Percentiles rank a stretch among this genome's conserved stretches.
Evolutionary conservation across 2,888 invertebrate genomes (phyloP).

Genomic region (Seira ritae): DNA sequence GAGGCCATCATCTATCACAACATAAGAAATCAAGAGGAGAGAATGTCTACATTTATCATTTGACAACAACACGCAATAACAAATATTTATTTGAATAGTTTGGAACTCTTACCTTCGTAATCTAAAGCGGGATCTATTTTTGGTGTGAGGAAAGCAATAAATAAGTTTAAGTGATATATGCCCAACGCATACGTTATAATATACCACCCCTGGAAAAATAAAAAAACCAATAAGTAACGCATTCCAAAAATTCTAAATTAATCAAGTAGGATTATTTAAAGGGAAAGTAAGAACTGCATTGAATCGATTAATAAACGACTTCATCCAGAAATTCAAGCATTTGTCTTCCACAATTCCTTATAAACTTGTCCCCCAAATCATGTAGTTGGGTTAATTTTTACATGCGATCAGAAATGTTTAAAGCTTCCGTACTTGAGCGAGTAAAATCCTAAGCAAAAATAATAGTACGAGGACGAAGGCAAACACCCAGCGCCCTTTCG

Average conservation of each 20-base stretch:
- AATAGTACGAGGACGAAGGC: slow-evolving; percentile 82
- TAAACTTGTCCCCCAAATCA: too few relatives aligned
- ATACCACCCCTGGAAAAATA: slow-evolving; percentile 94
- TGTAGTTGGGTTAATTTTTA: too few relatives aligned
- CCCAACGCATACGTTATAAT: slow-evolving; percentile 99
- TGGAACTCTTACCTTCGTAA: slow-evolving; percentile 87
- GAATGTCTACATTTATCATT: too few relatives aligned
- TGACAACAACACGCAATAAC: too few relatives aligned
- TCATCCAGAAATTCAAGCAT: too few relatives aligned
- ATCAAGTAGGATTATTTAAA: too few relatives aligned
- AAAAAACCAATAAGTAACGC: slow-evolving; percentile 57
- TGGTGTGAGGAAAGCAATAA: slow-evolving; percentile 99
- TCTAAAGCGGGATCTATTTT: slow-evolving; percentile 99
- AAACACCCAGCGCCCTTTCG: slow-evolving; percentile 86
- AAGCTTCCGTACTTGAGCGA: slow-evolving; percentile 85
- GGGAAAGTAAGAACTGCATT: too few relatives aligned
- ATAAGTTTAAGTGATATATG: slow-evolving; percentile 98
- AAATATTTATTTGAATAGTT: too few relatives aligned
- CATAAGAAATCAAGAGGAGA: slow-evolving; percentile 27
- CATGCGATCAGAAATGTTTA: too few relatives aligned
- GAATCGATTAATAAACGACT: too few relatives aligned
- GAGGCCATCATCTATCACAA: slow-evolving; percentile 86
- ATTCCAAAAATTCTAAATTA: too few relatives aligned
- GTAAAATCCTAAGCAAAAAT: slow-evolving; percentile 88
- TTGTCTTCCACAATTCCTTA: too few relatives aligned